Evolutionary conservation across 2,797 vertebrate species (phyloP).

Genomic region (Menidia menidia): DNA sequence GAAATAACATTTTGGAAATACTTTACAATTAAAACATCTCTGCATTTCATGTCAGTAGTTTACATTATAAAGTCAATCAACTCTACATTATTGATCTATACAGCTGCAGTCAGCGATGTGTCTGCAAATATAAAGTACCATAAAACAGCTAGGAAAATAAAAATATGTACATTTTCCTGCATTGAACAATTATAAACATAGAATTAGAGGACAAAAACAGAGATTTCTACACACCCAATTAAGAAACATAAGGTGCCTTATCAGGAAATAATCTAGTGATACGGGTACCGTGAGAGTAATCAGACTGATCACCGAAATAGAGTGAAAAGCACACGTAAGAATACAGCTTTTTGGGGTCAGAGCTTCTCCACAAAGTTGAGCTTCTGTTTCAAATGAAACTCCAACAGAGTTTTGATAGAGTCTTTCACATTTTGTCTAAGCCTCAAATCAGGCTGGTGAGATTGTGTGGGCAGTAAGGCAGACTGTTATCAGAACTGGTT

Average conservation of each 20-base stretch:
- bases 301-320: conserved; percentile 50
- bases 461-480: conserved; percentile 47
- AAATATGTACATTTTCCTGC: conserved; percentile 73
- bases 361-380: conserved; percentile 19
- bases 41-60: conserved; percentile 74
- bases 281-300: conserved; percentile 46
- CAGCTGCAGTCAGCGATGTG: conserved; percentile 57
- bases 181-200: conserved; percentile 58
- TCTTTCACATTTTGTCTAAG: conserved; percentile 53
- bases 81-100: conserved; percentile 82
- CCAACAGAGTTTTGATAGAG: conserved; percentile 5
- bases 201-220: conserved; percentile 30
- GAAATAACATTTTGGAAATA: conserved; percentile 83
- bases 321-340: conserved; percentile 59
- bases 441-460: conserved; percentile 14
- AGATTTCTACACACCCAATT: conserved; percentile 44
- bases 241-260: conserved; percentile 62
- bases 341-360: conserved; percentile 28
- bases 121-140: conserved; percentile 67
- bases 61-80: conserved; percentile 81
- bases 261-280: conserved; percentile 48
- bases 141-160: conserved; percentile 69
- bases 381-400: conserved; percentile 19
- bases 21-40: conserved; percentile 88
- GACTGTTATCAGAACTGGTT: conserved; percentile 6